phyloP scores from a whole-genome alignment of 2,797 vertebrate species.

The Cephalopachus bancanus region DNA sequence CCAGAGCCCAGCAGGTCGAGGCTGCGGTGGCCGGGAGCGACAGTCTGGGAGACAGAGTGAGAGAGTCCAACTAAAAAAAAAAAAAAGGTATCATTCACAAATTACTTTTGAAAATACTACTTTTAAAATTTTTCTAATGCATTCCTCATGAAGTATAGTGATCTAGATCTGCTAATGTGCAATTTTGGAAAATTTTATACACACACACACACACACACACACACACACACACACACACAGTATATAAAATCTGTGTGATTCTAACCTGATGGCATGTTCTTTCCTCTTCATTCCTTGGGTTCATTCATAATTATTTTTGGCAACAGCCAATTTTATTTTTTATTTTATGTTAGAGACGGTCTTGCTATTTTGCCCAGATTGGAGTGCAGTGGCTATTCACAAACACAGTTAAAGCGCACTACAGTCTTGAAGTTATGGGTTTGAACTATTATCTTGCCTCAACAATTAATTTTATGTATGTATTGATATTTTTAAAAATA shows the following conservation, averaged over 20 bases:
- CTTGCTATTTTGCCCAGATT: not conserved
- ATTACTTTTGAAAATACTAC: slow-evolving; percentile 7
- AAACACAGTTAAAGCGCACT: too few relatives aligned
- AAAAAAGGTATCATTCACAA: not conserved
- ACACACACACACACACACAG: too few relatives aligned
- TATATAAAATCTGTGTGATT: not conserved
- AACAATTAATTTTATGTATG: slow-evolving; percentile 18
- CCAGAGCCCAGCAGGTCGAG: too few relatives aligned
- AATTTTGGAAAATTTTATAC: not conserved
- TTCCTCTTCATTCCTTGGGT: not conserved
- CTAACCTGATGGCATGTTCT: slow-evolving; percentile 31
- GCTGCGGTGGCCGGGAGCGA: too few relatives aligned
- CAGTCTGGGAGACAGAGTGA: too few relatives aligned
- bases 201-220: too few relatives aligned
- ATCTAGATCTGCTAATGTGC: not conserved
- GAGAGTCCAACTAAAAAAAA: too few relatives aligned
- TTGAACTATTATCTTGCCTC: not conserved
- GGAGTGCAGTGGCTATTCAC: not conserved
- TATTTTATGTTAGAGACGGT: not conserved
- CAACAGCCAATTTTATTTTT: slow-evolving; percentile 36
- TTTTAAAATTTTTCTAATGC: not conserved
- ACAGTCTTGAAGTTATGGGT: not conserved
- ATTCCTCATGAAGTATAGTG: not conserved
- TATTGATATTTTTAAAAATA: too few relatives aligned
- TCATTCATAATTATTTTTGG: slow-evolving; percentile 56